Conservation (phyloP, 2,113 vertebrate species). For the Rhinichthys klamathensis region DNA sequence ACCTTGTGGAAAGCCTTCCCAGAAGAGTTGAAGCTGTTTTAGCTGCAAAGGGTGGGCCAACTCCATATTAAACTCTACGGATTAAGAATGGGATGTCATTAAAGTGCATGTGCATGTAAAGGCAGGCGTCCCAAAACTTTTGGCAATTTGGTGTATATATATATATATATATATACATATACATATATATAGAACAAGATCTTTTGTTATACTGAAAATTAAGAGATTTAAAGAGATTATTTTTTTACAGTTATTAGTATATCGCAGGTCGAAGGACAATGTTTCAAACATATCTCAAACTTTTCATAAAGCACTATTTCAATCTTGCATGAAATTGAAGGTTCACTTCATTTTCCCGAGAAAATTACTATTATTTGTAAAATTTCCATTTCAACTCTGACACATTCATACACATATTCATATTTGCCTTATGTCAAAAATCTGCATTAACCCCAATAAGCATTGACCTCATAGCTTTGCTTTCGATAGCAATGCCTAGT, state of each 20-base stretch:
- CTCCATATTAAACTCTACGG: too few species aligned
- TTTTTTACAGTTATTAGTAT: too few species aligned
- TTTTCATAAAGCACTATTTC: conserved; percentile 44
- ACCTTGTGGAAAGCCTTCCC: too few species aligned
- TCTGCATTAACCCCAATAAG: not conserved
- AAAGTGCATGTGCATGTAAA: too few species aligned
- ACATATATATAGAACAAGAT: too few species aligned
- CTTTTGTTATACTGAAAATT: too few species aligned
- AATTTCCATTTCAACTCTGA: conserved; percentile 22
- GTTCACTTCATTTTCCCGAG: not conserved
- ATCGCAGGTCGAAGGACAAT: too few species aligned
- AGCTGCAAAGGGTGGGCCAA: too few species aligned
- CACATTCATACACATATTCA: not conserved
- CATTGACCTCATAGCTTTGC: not conserved
- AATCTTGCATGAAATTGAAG: conserved; percentile 51
- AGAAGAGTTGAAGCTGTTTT: too few species aligned
- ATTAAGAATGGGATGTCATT: too few species aligned
- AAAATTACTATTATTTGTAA: conserved; percentile 2
- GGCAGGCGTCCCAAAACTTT: too few species aligned
- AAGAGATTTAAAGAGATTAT: too few species aligned
- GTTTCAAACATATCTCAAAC: not conserved
- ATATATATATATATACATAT: not conserved
- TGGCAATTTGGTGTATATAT: not conserved
- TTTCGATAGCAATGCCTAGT: not conserved
- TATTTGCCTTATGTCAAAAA: not conserved